These are phyloP conservation scores for Rhagoletis pomonella DNA, from an alignment of 1,140 invertebrate species.

Conservation along the genomic window DNA sequence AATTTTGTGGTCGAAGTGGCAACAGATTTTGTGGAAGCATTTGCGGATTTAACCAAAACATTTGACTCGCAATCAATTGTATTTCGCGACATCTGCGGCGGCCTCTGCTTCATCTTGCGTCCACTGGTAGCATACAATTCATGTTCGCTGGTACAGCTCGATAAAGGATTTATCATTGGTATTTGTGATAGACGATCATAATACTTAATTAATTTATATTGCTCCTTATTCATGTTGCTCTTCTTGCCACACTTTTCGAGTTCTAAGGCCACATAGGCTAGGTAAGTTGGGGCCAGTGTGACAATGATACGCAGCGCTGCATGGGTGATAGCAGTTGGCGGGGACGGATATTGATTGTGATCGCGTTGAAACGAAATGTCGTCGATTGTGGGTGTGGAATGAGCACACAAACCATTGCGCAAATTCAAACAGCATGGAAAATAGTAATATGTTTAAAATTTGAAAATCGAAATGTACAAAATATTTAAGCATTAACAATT, in stretches of 20 bases:
- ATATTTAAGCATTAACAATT: background rate
- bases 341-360: background rate
- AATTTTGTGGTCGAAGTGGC: slow-evolving; percentile 2
- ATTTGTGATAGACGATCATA: slow-evolving; percentile 62
- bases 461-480: background rate
- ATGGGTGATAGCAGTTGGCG: background rate
- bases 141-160: background rate
- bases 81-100: background rate
- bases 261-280: slow-evolving; percentile 63
- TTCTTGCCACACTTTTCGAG: slow-evolving; percentile 17
- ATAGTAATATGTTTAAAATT: background rate
- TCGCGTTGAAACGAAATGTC: no score
- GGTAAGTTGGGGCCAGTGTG: slow-evolving; percentile 65
- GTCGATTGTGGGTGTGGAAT: no score
- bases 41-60: background rate
- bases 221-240: slow-evolving; percentile 44
- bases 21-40: background rate
- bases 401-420: background rate
- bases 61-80: no score
- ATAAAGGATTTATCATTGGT: slow-evolving; percentile 52
- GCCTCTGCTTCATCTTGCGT: background rate
- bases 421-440: background rate
- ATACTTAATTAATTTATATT: slow-evolving; percentile 59
- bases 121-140: background rate
- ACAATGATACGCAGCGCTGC: slow-evolving; percentile 62